A percentile compares a stretch with the other conserved stretches of the same genome.
Conservation (phyloP, 2,797 vertebrate species). For the Spinibarbus caldwelli region DNA sequence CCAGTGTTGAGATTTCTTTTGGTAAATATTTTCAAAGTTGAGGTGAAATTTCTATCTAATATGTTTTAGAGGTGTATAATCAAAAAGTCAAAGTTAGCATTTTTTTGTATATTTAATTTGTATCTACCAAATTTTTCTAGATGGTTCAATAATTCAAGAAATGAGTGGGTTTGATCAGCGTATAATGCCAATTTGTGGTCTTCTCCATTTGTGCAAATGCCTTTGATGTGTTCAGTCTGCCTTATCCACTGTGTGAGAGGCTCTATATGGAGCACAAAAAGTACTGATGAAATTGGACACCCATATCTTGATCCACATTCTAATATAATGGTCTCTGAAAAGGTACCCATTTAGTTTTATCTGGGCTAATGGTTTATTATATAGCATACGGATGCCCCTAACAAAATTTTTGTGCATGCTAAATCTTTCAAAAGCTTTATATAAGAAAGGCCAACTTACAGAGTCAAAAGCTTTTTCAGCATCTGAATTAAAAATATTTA, state of each 20-base stretch:
- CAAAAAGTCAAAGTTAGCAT: constrained; percentile 29
- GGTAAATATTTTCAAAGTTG: constrained; percentile 16
- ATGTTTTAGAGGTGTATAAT: background rate
- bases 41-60: background rate
- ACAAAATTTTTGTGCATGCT: background rate
- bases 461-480: background rate
- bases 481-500: too few relatives aligned
- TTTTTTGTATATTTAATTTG: constrained; percentile 25
- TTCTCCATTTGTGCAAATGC: background rate
- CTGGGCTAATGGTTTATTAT: background rate
- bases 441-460: background rate
- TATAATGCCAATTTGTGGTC: constrained; percentile 8
- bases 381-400: background rate
- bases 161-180: too few relatives aligned
- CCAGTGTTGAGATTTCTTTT: constrained; percentile 6
- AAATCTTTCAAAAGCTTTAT: background rate
- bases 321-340: background rate
- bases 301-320: constrained; percentile 19
- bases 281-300: constrained; percentile 4
- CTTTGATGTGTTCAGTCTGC: constrained; percentile 12
- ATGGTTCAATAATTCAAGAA: constrained; percentile 4
- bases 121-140: too few relatives aligned
- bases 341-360: background rate
- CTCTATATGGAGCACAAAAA: constrained; percentile 52
- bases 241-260: constrained; percentile 35